Percentiles rank a stretch among this genome's conserved stretches.
phyloP scores from a whole-genome alignment of 2,888 invertebrate species.

The Lamellibrachia columna region DNA sequence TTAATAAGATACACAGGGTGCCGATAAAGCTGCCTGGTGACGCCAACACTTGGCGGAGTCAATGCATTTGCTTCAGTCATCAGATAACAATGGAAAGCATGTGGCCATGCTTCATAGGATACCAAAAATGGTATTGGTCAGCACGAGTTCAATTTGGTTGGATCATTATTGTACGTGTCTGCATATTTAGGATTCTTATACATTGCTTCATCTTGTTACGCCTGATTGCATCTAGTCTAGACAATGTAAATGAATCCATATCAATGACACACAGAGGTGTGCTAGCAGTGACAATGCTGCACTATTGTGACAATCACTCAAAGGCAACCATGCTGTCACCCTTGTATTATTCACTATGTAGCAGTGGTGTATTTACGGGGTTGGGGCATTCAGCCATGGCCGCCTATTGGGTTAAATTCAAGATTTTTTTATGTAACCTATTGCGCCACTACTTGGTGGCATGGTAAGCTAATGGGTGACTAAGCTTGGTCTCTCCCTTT shows the following conservation, averaged over 20 bases:
- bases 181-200: neutral
- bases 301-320: neutral
- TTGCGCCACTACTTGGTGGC: no score
- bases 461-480: no score
- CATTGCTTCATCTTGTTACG: neutral
- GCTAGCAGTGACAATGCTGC: neutral
- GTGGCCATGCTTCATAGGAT: neutral
- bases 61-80: neutral
- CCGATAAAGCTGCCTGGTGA: neutral
- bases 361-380: neutral
- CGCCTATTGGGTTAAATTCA: neutral
- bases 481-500: no score
- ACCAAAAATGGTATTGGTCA: slow-evolving; percentile 2
- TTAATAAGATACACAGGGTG: slow-evolving; percentile 12
- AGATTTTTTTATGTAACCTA: no score
- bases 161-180: no score
- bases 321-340: neutral
- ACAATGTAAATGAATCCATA: neutral
- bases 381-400: neutral
- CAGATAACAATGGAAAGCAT: neutral
- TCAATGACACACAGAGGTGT: neutral
- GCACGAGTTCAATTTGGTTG: neutral
- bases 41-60: neutral
- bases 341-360: neutral
- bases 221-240: neutral